A percentile compares a stretch with the other conserved stretches of the same genome.
Conservation (phyloP, 1,140 invertebrate species). For the Batillaria attramentaria region DNA sequence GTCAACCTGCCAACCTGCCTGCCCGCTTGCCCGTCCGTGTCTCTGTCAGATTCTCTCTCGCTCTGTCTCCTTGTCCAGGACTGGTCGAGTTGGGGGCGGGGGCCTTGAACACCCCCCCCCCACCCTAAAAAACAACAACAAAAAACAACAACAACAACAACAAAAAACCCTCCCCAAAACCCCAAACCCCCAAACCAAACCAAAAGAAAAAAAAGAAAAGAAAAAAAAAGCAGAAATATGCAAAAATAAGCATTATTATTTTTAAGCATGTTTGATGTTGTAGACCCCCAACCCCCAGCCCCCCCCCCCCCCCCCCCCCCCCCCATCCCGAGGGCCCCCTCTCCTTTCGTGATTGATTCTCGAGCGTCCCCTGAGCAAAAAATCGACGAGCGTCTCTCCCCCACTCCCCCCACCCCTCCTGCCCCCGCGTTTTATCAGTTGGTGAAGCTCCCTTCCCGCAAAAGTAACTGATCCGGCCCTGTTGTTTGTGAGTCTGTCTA, state of each 20-base stretch:
- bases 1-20: constrained; percentile 22
- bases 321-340: background rate
- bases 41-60: background rate
- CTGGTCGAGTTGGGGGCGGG: too few relatives aligned
- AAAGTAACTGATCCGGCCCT: too few relatives aligned
- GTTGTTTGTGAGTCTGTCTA: too few relatives aligned
- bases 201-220: background rate
- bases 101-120: too few relatives aligned
- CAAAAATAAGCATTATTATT: background rate
- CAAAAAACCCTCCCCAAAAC: background rate
- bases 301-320: constrained; percentile 7
- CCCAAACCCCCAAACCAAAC: too few relatives aligned
- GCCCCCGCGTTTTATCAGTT: too few relatives aligned
- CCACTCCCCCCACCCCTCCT: too few relatives aligned
- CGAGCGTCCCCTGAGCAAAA: too few relatives aligned
- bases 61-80: too few relatives aligned
- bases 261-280: background rate
- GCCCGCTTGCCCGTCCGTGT: background rate
- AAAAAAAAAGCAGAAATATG: background rate
- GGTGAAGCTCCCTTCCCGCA: too few relatives aligned
- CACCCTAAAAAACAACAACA: constrained; percentile 1
- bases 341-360: too few relatives aligned
- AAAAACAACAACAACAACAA: background rate
- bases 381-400: too few relatives aligned
- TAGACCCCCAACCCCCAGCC: background rate